Base-by-base conservation (phyloP, 2,888 invertebrate species). In the Synanthedon andrenaeformis region DNA sequence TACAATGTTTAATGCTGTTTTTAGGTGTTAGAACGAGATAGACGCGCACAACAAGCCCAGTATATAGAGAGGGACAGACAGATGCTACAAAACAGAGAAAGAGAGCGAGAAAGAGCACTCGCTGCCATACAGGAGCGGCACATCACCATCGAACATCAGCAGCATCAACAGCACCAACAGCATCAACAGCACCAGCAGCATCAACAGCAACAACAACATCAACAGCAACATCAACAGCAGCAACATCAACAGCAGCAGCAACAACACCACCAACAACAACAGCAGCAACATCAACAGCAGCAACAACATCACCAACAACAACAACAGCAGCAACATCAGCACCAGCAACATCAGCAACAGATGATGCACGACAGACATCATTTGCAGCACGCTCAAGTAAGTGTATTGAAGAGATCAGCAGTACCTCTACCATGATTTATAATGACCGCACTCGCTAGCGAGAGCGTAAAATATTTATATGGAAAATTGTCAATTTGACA, bases 41-140 rank as follows among this genome's bases (percentile, higher is more conserved):
- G 83, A 55, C 69, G 79, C 58, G 75, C 75, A 45, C 76, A 76
- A 54, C 28, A 41, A 41, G 78, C 79, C 13, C 87, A 85, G 54
- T 84, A 81, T 51, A 66, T 80, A 52, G 64, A 86, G 56, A 72
- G 79, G 55, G 79, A 82, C 54, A 73, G 79, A 58, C 85, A 83
- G 59, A 72, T 78, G 42, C 73, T 66, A 23, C 62, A 76, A 59
- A 78, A 77, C 55, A 73, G 76, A 52, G 71, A 70, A 52, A 70
- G 80, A 62, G 79, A 81, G 54, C 73, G 62, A 62, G 82, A 65
- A 51, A 59, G 69, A 11, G 77, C 75, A 4, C 74, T 83, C 64
- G 79, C 74, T 14, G 76, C 78, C 55, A 73, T 82, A 63, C 79
- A 79, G 53, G 82, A 84, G 56, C 68, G 83, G 3, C 83, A 82